These are phyloP conservation scores for Halocynthia roretzi DNA, from an alignment of 23 tunicate species.

Conservation along the genomic window DNA sequence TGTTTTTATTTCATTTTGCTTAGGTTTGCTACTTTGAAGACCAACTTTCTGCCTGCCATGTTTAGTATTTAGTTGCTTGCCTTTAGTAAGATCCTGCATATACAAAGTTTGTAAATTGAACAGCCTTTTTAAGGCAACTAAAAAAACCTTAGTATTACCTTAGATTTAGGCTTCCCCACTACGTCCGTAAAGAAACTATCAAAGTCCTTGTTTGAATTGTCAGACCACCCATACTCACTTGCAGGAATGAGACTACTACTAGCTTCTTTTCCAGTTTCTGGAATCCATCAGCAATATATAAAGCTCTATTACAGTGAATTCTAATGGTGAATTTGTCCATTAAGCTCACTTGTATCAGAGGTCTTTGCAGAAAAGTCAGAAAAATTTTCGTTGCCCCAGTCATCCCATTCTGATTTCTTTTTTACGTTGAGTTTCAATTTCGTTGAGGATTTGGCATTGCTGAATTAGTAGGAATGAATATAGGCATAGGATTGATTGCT, in stretches of 20 bases:
- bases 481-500: too few relatives aligned
- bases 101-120: neutral
- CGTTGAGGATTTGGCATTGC: slow-evolving; percentile 1
- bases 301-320: too few relatives aligned
- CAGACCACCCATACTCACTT: slow-evolving; percentile 69
- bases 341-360: neutral
- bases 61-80: neutral
- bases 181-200: slow-evolving; percentile 62
- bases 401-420: slow-evolving; percentile 46
- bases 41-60: too few relatives aligned
- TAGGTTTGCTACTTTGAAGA: neutral
- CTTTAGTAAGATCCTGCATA: neutral
- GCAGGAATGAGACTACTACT: slow-evolving; percentile 24
- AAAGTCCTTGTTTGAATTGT: slow-evolving; percentile 23
- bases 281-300: neutral
- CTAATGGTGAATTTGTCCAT: too few relatives aligned
- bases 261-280: slow-evolving; percentile 8
- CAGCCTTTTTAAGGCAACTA: neutral
- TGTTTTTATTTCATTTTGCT: neutral
- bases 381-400: slow-evolving; percentile 2
- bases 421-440: neutral
- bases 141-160: slow-evolving; percentile 8
- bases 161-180: slow-evolving; percentile 49
- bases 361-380: slow-evolving; percentile 3
- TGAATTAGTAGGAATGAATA: neutral